Evolutionary conservation across 2,888 invertebrate genomes (phyloP), one percentile per base, ranked within the genome.

Genomic region (Hoplodrina ambigua): DNA sequence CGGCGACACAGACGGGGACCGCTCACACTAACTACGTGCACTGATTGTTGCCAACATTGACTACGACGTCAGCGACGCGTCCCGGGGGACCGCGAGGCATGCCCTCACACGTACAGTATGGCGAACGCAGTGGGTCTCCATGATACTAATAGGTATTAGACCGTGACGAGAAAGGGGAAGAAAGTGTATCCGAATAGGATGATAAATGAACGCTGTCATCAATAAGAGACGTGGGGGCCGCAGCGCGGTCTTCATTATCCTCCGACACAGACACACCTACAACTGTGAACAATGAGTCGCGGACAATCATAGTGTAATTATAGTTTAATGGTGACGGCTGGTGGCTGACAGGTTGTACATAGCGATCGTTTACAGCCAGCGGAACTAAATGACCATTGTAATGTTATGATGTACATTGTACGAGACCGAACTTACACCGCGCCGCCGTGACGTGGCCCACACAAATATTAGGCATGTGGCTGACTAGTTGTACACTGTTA

Each of bases 351-450:
- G 44, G 30, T 30, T 17, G 65, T 13, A 17, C 41, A 49, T 46
- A 49, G 30, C 37, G n/a, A 19, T 69, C 33, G 10, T 46, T 33
- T 56, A 1, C 2, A 25, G 52, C n/a, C 17, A 50, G 79, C 75
- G 66, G 54, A 75, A 61, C 75, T 58, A 61, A 73, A 58, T 44
- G 56, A 25, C 17, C 50, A 17, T 19, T 8, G 11, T 17, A 41
- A 20, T 19, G 19, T 58, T 25, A 4, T 41, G 46, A 53, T 69
- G 44, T 19, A 50, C 30, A n/a, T 17, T 49, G 25, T 55, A 11
- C 55, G 44, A n/a, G 55, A 13, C 11, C 19, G 10, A 20, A 4
- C 19, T 5, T 11, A 19, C 11, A 19, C 20, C 19, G 11, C 5
- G 1, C 17, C 17, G 17, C 17, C 17, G 17, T 17, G 37, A 37